phyloP scores from a whole-genome alignment of 2,797 vertebrate species.

The Hypotaenidia okinawae region DNA sequence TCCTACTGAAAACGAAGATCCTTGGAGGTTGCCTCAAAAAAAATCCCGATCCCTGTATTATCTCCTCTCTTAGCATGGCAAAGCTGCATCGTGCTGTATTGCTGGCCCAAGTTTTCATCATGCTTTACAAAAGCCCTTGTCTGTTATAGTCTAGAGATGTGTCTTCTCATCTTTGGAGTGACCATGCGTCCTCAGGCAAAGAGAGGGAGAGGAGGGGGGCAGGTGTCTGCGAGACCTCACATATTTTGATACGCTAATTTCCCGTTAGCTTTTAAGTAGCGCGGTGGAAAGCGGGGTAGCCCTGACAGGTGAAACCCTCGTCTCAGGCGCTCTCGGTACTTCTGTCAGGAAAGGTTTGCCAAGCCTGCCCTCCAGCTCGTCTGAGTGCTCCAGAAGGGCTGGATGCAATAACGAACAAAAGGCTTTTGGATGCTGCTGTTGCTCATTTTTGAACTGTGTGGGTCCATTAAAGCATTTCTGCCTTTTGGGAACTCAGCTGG shows the following conservation, averaged over 20 bases:
- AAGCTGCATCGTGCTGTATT: rapidly evolving
- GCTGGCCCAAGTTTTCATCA: not conserved
- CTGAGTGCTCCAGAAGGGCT: slow-evolving; percentile 25
- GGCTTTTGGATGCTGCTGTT: slow-evolving; percentile 45
- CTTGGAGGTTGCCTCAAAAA: not conserved
- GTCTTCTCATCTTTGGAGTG: not conserved
- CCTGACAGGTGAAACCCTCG: not conserved
- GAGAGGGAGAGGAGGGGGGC: not conserved
- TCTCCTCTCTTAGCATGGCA: not conserved
- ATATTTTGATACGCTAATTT: not conserved
- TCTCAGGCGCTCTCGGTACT: not conserved
- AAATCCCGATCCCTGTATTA: not conserved
- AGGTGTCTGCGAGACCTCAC: not conserved
- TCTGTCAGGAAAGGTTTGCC: not conserved
- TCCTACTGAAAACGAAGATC: not conserved
- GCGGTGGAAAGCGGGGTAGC: not conserved
- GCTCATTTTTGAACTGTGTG: slow-evolving; percentile 52
- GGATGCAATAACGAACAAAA: slow-evolving; percentile 49
- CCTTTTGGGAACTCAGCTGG: slow-evolving; percentile 53
- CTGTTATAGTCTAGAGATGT: not conserved
- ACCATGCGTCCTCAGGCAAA: not conserved
- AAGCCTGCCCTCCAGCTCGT: not conserved
- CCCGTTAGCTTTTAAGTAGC: not conserved
- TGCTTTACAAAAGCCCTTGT: not conserved
- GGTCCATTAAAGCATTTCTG: slow-evolving; percentile 41